Base-by-base conservation (phyloP, 2,113 vertebrate species). In the Hemichromis elongatus region DNA sequence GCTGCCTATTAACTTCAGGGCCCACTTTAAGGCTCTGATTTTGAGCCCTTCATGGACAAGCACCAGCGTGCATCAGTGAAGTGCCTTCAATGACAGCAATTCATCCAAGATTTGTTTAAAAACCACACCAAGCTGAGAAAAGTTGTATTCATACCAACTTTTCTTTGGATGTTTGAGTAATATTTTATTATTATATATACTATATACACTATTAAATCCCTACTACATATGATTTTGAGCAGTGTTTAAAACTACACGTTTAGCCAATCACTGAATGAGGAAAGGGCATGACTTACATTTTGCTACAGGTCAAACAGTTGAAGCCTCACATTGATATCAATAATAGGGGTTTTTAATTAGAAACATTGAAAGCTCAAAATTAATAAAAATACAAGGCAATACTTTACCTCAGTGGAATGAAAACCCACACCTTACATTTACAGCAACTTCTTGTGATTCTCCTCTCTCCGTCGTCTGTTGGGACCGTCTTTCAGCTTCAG, bases 271-370 rank as follows among this genome's bases (percentile, higher is more conserved):
- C 57, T 4, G 30, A 61, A 30, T 19, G 57, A n/a, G 3, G 30
- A 61, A 61, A n/a, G 9, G 30, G 30, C 18, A 61, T 9, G 35
- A 61, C 0, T 61, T 35, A 35, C 57, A 35, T 35, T 61, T 61
- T n/a, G 0, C 1, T 35, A 12, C 18, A 63, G 57, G 57, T 35
- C 57, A 61, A 30, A 63, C 59, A 63, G 35, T 61, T 12, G 35
- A 35, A 35, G 30, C 3, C 9, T 3, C 30, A 7, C 59, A 63
- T 0, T 37, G 59, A 63, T 63, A n/a, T n/a, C 59, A 63, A 33
- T 63, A 63, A 63, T 5, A 12, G 30, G n/a, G 30, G 6, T 63
- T 63, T 37, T n/a, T 37, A n/a, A 63, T 63, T 0, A 0, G 37
- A 63, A 59, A 37, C 18, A 63, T 37, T 5, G n/a, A n/a, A n/a